Base-by-base conservation (phyloP, 2,113 vertebrate species). In the Platysternon megacephalum region DNA sequence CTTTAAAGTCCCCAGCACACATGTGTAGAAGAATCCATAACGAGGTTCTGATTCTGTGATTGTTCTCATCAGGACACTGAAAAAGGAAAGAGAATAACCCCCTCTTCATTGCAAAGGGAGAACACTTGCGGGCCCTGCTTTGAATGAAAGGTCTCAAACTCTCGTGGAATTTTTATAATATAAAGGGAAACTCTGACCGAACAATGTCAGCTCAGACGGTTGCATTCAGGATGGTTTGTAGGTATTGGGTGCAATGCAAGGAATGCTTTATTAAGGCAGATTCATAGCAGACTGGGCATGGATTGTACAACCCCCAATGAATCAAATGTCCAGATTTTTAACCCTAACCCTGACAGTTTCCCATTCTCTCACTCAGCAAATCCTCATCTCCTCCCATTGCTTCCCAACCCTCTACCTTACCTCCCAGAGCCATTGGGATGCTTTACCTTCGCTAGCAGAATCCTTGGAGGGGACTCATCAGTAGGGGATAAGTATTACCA, bases 211-310 rank as follows among this genome's bases (percentile, higher is more conserved):
- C 56, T 58, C 26, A 58, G 2, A 95, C 76, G 88, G 84, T 89
- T 82, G 91, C 46, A 93, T 93, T 88, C 82, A 90, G 91, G 94
- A 96, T 96, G 94, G 96, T 89, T 94, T 93, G 88, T 95, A 96
- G 53, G 22, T 97, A 29, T 83, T 96, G 95, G 97, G 96, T 96
- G 95, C 86, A 95, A 90, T 84, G 95, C 84, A 96, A 97, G 96
- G 97, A 97, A 94, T 39, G 82, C 86, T 97, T 97, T 95, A 96
- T 96, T 97, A 97, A 95, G 96, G 84, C 92, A 96, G 94, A 95
- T 96, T 97, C 96, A 97, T 97, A 97, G 96, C 95, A 96, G 93
- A 84, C 86, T 94, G 93, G 82, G 56, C 86, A 96, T 96, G 96
- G 94, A 97, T 93, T 93, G 93, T 94, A 96, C 88, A 82, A 97